A percentile compares a stretch with the other conserved stretches of the same genome.
Conservation (phyloP, 2,797 vertebrate species). For the Lutjanus argentimaculatus region DNA sequence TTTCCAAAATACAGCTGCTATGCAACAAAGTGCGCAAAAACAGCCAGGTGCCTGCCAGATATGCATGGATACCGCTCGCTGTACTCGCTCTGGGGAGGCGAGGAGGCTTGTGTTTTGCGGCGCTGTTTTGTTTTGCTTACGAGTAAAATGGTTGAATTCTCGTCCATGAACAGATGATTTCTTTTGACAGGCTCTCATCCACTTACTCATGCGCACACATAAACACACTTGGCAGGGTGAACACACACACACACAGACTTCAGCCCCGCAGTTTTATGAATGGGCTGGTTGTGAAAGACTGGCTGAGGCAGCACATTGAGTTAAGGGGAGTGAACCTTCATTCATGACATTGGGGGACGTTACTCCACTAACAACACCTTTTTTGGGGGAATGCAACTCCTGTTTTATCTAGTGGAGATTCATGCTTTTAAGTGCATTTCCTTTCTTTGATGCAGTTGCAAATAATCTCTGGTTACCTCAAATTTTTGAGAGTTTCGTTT, state of each 20-base stretch:
- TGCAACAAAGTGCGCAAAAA: slow-evolving; percentile 85
- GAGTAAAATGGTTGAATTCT: slow-evolving; percentile 63
- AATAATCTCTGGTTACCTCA: no score
- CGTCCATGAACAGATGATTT: slow-evolving; percentile 54
- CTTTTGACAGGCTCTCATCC: slow-evolving; percentile 61
- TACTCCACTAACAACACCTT: slow-evolving; percentile 57
- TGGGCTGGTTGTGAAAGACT: slow-evolving; percentile 87
- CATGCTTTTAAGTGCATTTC: neutral
- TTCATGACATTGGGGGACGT: slow-evolving; percentile 76
- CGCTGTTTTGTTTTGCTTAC: slow-evolving; percentile 51
- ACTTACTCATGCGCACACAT: slow-evolving; percentile 36
- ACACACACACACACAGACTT: slow-evolving; percentile 60
- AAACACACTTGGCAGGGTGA: slow-evolving; percentile 41
- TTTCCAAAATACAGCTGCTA: slow-evolving; percentile 90
- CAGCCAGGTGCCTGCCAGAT: slow-evolving; percentile 84
- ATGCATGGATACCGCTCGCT: slow-evolving; percentile 54
- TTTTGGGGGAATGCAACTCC: neutral
- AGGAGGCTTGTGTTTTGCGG: slow-evolving; percentile 41
- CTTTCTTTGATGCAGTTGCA: neutral
- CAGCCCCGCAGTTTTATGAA: slow-evolving; percentile 86
- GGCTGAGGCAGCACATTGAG: slow-evolving; percentile 86
- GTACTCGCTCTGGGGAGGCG: slow-evolving; percentile 40
- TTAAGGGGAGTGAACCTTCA: slow-evolving; percentile 81
- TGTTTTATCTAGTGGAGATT: neutral
- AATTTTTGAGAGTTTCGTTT: neutral